phyloP scores from a whole-genome alignment of 2,113 vertebrate species.

The Clarias macrocephalus region DNA sequence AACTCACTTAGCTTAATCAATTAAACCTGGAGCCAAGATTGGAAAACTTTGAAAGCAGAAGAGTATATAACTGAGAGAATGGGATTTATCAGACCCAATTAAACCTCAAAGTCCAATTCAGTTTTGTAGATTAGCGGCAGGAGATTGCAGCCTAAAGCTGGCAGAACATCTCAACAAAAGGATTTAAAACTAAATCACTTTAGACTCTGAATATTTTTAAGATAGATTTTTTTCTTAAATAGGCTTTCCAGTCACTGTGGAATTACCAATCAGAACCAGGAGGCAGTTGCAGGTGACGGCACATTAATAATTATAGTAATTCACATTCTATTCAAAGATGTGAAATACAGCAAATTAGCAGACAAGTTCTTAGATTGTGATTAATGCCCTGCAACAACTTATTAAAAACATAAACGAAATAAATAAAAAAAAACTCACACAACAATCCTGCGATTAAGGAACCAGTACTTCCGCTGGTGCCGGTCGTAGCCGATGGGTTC shows the following conservation, averaged over 20 bases:
- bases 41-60: not conserved
- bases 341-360: not conserved
- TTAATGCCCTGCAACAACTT: not conserved
- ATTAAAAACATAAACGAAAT: not conserved
- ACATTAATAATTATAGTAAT: no score
- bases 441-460: constrained; percentile 92
- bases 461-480: constrained; percentile 95
- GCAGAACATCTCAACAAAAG: not conserved
- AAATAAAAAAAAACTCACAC: constrained; percentile 80
- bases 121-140: not conserved
- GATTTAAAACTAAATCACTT: not conserved
- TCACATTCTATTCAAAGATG: not conserved
- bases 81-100: not conserved
- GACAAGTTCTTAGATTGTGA: not conserved
- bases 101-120: not conserved
- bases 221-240: not conserved
- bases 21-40: not conserved
- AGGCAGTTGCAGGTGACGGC: not conserved
- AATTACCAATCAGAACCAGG: no score
- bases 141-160: not conserved
- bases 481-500: constrained; percentile 96
- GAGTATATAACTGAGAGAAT: not conserved
- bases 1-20: not conserved
- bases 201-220: not conserved
- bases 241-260: not conserved